Evolutionary conservation across 2,888 invertebrate species (phyloP).

Genomic region (Chloroclysta siterata): DNA sequence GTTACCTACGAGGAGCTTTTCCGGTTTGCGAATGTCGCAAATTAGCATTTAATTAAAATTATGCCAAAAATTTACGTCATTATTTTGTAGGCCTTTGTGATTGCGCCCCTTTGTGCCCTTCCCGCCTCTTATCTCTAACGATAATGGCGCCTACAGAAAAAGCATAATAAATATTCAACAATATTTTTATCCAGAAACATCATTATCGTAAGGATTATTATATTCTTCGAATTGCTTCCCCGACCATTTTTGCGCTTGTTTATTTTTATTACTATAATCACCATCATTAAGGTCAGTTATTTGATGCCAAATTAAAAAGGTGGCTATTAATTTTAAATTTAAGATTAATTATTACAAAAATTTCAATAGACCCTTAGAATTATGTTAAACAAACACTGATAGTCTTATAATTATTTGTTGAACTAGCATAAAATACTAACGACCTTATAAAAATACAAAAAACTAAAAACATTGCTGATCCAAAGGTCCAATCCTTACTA

Average conservation of each 20-base stretch:
- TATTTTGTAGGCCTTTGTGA: constrained; percentile 70
- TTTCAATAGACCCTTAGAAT: too few species aligned
- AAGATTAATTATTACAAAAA: not conserved
- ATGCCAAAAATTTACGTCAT: constrained; percentile 72
- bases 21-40: constrained; percentile 66
- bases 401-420: too few species aligned
- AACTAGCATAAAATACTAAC: too few species aligned
- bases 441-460: too few species aligned
- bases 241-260: constrained; percentile 22
- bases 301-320: constrained; percentile 11
- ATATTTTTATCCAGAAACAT: constrained; percentile 49
- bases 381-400: not conserved
- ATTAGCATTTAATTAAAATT: constrained; percentile 79
- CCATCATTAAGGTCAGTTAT: constrained; percentile 13
- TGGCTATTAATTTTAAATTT: constrained; percentile 4
- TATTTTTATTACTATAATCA: constrained; percentile 28
- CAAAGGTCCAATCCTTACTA: too few species aligned
- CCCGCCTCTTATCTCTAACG: constrained; percentile 62
- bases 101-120: constrained; percentile 62
- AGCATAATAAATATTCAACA: constrained; percentile 59
- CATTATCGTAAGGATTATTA: constrained; percentile 37
- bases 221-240: constrained; percentile 37
- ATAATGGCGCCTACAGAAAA: constrained; percentile 56
- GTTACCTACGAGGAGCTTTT: constrained; percentile 58
- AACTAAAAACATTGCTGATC: too few species aligned